These are phyloP conservation scores for Amblyjoppa fuscipennis DNA, from an alignment of 2,888 invertebrate genomes.

Conservation along the genomic window DNA sequence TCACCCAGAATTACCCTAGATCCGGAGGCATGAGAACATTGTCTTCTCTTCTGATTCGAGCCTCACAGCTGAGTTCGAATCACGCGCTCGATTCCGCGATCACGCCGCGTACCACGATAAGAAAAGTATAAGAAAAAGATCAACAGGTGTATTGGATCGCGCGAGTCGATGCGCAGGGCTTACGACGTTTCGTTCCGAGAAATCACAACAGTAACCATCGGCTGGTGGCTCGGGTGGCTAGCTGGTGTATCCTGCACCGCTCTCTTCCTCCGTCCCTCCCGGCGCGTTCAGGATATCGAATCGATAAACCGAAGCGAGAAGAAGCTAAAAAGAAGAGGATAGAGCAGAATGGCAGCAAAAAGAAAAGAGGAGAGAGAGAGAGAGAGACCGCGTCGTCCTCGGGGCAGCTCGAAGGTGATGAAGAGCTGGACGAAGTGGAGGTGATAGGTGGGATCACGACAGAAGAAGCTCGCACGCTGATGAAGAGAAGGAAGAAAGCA, in stretches of 20 bases:
- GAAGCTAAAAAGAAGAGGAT: conserved; percentile 17
- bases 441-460: conserved; percentile 73
- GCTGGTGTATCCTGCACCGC: conserved; percentile 11
- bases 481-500: conserved; percentile 46
- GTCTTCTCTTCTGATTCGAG: conserved; percentile 60
- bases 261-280: background rate
- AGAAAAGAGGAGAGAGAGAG: background rate
- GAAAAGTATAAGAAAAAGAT: conserved; percentile 61
- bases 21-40: background rate
- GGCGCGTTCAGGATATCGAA: conserved; percentile 65
- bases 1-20: background rate
- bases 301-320: conserved; percentile 47
- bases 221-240: conserved; percentile 58
- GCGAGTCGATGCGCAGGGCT: conserved; percentile 55
- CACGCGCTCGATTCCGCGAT: conserved; percentile 49
- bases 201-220: conserved; percentile 60
- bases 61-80: conserved; percentile 57
- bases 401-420: conserved; percentile 55
- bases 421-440: conserved; percentile 73
- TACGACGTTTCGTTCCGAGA: conserved; percentile 64
- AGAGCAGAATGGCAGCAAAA: conserved; percentile 3
- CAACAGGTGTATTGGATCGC: conserved; percentile 67
- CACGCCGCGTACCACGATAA: conserved; percentile 30
- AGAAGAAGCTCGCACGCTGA: conserved; percentile 51
- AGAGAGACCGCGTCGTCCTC: background rate